A percentile compares a stretch with the other conserved stretches of the same genome.
These are phyloP conservation scores for Acromyrmex echinatior DNA, from an alignment of 1,140 invertebrate genomes.

Conservation along the genomic window DNA sequence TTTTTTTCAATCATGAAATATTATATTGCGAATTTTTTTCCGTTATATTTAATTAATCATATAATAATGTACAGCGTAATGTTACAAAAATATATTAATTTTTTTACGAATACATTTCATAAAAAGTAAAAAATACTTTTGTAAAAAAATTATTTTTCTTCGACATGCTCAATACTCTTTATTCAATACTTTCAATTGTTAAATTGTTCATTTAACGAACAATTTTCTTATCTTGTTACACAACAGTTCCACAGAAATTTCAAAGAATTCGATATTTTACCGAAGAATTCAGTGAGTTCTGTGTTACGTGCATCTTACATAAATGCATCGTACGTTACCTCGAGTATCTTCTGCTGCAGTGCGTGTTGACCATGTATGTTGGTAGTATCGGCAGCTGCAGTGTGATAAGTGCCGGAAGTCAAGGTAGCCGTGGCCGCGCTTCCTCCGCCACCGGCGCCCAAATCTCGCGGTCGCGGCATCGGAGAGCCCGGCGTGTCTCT, in stretches of 20 bases:
- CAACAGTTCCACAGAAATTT: not conserved
- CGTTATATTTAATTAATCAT: not conserved
- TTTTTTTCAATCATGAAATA: not conserved
- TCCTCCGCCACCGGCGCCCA: slow-evolving; percentile 79
- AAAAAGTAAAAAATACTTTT: no score
- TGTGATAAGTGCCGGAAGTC: slow-evolving; percentile 83
- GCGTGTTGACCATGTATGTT: slow-evolving; percentile 84
- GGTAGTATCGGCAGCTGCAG: slow-evolving; percentile 70
- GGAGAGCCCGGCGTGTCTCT: slow-evolving; percentile 88
- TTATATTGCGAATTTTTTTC: not conserved
- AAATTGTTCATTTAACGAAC: not conserved
- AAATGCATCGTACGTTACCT: slow-evolving; percentile 82
- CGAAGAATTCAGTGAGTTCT: no score
- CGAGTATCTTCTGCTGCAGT: slow-evolving; percentile 88
- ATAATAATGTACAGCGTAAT: not conserved
- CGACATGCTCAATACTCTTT: not conserved
- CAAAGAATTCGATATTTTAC: not conserved
- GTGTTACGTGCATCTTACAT: not conserved
- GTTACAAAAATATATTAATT: not conserved
- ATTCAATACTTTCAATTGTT: not conserved
- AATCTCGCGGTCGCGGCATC: slow-evolving; percentile 85
- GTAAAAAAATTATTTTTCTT: no score
- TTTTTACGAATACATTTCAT: not conserved
- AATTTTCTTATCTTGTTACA: not conserved
- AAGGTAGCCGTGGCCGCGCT: slow-evolving; percentile 78